These are phyloP conservation scores for Pelmatolapia mariae DNA, from an alignment of 2,113 vertebrate species.

Conservation along the genomic window DNA sequence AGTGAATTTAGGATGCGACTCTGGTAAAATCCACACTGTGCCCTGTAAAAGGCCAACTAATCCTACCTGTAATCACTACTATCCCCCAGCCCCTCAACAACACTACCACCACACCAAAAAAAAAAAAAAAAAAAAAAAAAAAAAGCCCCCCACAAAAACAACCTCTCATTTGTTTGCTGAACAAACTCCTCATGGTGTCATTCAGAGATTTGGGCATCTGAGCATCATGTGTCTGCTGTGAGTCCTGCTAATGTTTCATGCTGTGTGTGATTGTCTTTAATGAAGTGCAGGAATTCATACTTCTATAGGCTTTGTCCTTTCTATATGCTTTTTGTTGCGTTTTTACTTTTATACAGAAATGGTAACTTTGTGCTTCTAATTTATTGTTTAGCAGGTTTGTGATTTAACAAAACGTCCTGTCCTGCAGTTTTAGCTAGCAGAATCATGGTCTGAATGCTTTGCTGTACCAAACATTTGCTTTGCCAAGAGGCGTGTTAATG, in stretches of 20 bases:
- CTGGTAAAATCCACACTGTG: neutral
- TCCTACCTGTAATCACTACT: neutral
- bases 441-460: neutral
- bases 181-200: neutral
- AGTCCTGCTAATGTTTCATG: conserved; percentile 3
- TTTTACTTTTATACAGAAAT: neutral
- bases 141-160: neutral
- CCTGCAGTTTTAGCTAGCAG: neutral
- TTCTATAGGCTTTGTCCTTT: neutral
- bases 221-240: neutral
- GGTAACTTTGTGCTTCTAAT: neutral
- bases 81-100: neutral
- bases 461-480: neutral
- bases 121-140: neutral
- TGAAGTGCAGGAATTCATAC: neutral
- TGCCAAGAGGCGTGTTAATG: neutral
- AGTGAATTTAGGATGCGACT: neutral
- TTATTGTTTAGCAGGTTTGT: neutral
- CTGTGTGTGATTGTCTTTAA: neutral
- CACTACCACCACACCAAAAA: neutral
- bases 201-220: neutral
- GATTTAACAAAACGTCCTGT: neutral
- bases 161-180: neutral
- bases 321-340: neutral
- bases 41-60: neutral